These are phyloP conservation scores for Clarias macrocephalus DNA, from an alignment of 2,113 vertebrate genomes.

Conservation along the genomic window DNA sequence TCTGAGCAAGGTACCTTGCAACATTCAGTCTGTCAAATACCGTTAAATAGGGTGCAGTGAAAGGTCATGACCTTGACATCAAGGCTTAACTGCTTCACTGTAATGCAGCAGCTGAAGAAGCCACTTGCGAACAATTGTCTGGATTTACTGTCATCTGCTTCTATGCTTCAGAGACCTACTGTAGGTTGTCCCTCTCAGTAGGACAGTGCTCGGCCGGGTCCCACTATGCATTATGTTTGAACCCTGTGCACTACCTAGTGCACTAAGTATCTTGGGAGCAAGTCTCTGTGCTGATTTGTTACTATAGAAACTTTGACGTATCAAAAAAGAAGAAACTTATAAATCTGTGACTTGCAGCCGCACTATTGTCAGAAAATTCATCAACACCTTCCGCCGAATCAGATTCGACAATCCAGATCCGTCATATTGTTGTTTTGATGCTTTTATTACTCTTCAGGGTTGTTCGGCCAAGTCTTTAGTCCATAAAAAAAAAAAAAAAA, in stretches of 20 bases:
- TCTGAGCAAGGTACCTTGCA: not conserved
- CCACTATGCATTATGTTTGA: not conserved
- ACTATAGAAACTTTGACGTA: not conserved
- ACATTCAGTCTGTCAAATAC: not conserved
- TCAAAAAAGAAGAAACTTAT: not conserved
- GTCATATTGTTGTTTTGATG: not conserved
- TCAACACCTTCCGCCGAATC: not conserved
- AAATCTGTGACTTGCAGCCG: not conserved
- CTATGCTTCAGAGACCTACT: not conserved
- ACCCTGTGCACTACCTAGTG: not conserved
- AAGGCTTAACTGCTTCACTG: not conserved
- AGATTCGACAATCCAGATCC: not conserved
- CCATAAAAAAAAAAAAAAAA: too few relatives aligned
- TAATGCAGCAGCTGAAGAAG: not conserved
- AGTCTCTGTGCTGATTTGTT: not conserved
- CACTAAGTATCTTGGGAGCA: not conserved
- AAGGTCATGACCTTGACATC: slow-evolving; percentile 3
- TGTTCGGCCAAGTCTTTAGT: not conserved
- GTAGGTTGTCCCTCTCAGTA: not conserved
- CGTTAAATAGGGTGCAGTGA: not conserved
- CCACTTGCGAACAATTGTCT: not conserved
- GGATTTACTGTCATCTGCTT: not conserved
- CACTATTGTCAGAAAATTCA: not conserved
- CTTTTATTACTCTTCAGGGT: not conserved
- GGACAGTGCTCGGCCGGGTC: not conserved